Evolutionary conservation across 2,888 invertebrate genomes (phyloP), one percentile per base, ranked within the genome.

Genomic region (Unio delphinus): DNA sequence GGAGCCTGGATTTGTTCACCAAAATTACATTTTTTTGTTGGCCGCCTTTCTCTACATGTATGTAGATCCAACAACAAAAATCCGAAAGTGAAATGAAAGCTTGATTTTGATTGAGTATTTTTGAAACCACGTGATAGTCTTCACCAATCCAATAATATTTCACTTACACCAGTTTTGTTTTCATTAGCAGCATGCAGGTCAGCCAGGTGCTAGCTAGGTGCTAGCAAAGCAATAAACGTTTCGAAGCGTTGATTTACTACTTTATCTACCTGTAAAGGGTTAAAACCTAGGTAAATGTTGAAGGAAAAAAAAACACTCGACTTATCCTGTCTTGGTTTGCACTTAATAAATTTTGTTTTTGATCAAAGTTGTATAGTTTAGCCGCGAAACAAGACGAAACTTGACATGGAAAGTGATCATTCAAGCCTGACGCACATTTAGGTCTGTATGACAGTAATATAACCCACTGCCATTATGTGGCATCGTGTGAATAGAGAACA

Each of bases 101-200:
- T n/a, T 15, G 20, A 30, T 18, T 70, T 65, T 68, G 71, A 78
- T 79, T 79, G 76, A 76, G 62, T 70, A 18, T 56, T 8, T 23
- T 54, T 60, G 26, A 60, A 63, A 65, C 45, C 59, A 58, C 63
- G 55, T 59, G 45, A 66, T 30, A 56, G 54, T 68, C 54, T 58
- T n/a, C 65, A 62, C 79, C 77, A 79, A 79, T 78, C 66, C 70
- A 58, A 73, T 55, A 4, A 18, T 23, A 17, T 64, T 65, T 79
- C 74, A 70, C 73, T 78, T 73, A 69, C 61, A 67, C 68, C 17
- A 58, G 34, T 55, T 75, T 76, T 78, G 79, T 77, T 79, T 79
- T 79, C 74, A 75, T 79, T 76, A 69, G 75, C 68, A 73, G 68
- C 73, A 67, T 72, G 66, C 65, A 66, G 62, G 61, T 55, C 23